phyloP scores from a whole-genome alignment of 2,797 vertebrate genomes.

The Acestrorhynchus altus region DNA sequence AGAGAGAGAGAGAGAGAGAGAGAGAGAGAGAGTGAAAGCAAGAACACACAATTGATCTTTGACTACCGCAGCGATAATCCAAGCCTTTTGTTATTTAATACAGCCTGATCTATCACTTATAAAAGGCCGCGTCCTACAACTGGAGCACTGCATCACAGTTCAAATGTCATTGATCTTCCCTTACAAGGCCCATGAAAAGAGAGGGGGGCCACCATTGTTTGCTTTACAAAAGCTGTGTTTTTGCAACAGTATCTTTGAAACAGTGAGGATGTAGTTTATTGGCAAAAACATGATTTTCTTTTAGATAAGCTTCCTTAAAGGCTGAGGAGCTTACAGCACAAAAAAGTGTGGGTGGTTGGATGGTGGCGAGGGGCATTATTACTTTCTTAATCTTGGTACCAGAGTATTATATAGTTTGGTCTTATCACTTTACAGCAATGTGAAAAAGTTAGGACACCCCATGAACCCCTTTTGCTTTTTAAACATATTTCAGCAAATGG shows the following conservation, averaged over 20 bases:
- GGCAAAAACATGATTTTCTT: conserved; percentile 50
- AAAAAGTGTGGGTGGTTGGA: background rate
- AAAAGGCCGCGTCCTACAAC: conserved; percentile 63
- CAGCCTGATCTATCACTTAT: conserved; percentile 68
- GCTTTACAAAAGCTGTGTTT: conserved; percentile 47
- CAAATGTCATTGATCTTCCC: conserved; percentile 67
- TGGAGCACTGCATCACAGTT: conserved; percentile 63
- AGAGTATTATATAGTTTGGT: background rate
- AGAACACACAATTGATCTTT: conserved; percentile 66
- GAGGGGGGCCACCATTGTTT: conserved; percentile 53
- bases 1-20: background rate
- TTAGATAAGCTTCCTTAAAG: conserved; percentile 44
- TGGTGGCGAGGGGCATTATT: too few species aligned
- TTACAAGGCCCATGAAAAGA: conserved; percentile 67
- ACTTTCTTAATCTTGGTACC: background rate
- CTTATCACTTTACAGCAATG: too few species aligned
- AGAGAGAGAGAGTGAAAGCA: conserved; percentile 13
- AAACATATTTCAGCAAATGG: too few species aligned
- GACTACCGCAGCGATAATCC: conserved; percentile 66
- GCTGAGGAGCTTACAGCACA: conserved; percentile 18
- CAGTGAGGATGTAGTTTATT: conserved; percentile 52
- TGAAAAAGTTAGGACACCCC: too few species aligned
- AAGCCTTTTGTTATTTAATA: conserved; percentile 74
- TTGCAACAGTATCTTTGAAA: conserved; percentile 47
- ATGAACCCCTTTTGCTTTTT: too few species aligned